These are phyloP conservation scores for Circaetus gallicus DNA, from an alignment of 2,113 vertebrate species.

Conservation along the genomic window DNA sequence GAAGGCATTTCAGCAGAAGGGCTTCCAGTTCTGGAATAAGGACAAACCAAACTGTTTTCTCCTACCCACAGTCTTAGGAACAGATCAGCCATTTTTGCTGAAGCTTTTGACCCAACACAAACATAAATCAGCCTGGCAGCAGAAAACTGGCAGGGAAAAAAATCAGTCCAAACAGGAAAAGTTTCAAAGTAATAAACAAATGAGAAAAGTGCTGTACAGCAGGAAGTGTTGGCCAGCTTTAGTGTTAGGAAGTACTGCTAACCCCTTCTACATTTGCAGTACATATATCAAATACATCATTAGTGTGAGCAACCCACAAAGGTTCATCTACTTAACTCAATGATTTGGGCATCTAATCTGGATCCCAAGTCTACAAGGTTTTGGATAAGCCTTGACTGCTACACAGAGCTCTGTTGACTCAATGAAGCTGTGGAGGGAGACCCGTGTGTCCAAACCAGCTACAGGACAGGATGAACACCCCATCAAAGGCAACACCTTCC, in stretches of 20 bases:
- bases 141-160: background rate
- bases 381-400: background rate
- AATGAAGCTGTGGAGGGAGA: background rate
- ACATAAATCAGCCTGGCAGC: background rate
- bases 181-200: background rate
- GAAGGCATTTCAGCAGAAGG: constrained; percentile 1
- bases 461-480: background rate
- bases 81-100: background rate
- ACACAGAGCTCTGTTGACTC: background rate
- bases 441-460: background rate
- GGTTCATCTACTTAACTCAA: background rate
- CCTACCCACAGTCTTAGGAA: background rate
- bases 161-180: background rate
- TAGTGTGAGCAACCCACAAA: background rate
- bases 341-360: background rate
- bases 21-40: constrained; percentile 7
- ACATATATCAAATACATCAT: background rate
- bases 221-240: background rate
- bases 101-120: background rate
- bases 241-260: background rate
- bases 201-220: background rate
- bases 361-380: background rate
- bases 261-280: background rate
- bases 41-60: background rate
- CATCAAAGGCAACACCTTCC: background rate